Conservation (phyloP, 2,797 vertebrate genomes). For the Glyptemys insculpta region DNA sequence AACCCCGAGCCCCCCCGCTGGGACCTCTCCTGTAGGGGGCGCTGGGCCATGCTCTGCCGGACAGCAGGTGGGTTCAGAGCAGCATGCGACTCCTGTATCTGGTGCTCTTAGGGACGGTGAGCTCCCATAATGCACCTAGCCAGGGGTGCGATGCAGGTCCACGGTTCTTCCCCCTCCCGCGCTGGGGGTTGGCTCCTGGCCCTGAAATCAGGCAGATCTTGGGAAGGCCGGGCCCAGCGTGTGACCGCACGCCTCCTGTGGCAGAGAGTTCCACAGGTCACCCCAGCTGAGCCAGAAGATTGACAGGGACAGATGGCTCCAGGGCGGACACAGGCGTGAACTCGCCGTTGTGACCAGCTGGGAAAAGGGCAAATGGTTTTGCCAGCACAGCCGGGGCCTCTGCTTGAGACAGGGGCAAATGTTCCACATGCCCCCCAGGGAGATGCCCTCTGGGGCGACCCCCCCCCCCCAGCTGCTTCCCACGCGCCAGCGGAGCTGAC, state of each 20-base stretch:
- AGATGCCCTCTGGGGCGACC: too few species aligned
- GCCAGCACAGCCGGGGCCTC: too few species aligned
- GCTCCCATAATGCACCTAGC: not conserved
- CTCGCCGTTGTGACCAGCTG: not conserved
- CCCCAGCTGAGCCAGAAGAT: not conserved
- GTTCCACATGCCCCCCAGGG: too few species aligned
- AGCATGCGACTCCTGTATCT: not conserved
- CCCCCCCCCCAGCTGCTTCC: not conserved
- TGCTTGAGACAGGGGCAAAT: too few species aligned
- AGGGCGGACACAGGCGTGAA: not conserved
- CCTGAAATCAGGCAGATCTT: not conserved
- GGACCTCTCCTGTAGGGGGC: not conserved
- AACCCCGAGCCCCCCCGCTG: not conserved
- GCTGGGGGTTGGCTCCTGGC: not conserved
- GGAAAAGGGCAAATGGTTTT: not conserved
- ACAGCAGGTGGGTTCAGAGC: fast-evolving
- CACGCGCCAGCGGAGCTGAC: too few species aligned
- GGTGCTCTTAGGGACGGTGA: not conserved
- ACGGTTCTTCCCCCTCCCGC: not conserved
- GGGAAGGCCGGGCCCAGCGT: too few species aligned
- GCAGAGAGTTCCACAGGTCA: not conserved
- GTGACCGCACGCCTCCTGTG: not conserved
- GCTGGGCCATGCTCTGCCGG: not conserved
- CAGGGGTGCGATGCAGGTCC: not conserved
- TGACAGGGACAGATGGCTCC: not conserved